Conservation (phyloP, 30 jellyfish, hydroid and myxozoan species). For the Aurelia aurita complex sp. Pacific region DNA sequence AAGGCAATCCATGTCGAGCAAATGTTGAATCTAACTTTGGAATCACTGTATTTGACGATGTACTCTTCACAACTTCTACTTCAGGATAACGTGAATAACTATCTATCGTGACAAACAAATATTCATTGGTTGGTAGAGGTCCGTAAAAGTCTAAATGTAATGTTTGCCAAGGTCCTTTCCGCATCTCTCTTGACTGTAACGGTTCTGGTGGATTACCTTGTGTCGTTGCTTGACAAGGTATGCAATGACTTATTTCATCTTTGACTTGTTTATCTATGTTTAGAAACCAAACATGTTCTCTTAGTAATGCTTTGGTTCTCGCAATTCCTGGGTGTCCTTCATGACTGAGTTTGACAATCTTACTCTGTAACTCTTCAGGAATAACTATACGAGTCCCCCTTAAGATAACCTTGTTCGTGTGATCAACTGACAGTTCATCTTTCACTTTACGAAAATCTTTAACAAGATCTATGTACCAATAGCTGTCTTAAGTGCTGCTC, state of each 20-base stretch:
- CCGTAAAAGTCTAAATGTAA: constrained; percentile 32
- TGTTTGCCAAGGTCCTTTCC: constrained; percentile 45
- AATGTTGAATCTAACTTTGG: constrained; percentile 37
- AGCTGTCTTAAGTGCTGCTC: too few relatives aligned
- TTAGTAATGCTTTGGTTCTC: constrained; percentile 32
- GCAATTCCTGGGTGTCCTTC: constrained; percentile 52
- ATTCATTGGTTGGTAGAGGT: constrained; percentile 46
- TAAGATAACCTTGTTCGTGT: constrained; percentile 9
- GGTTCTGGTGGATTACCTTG: constrained; percentile 36
- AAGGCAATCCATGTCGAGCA: constrained; percentile 31
- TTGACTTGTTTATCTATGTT: constrained; percentile 21
- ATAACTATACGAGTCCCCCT: constrained; percentile 32
- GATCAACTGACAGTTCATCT: constrained; percentile 22
- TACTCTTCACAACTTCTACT: constrained; percentile 36
- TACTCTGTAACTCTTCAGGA: constrained; percentile 30
- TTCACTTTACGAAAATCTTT: background rate
- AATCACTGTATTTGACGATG: constrained; percentile 33
- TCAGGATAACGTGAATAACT: constrained; percentile 32
- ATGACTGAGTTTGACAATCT: constrained; percentile 33
- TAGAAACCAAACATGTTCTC: constrained; percentile 52
- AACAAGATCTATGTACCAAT: background rate
- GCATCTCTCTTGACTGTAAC: constrained; percentile 1
- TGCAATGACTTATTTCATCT: constrained; percentile 17
- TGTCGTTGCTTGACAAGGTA: constrained; percentile 54
- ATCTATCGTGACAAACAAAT: constrained; percentile 25